These are phyloP conservation scores for Styela clava DNA, from an alignment of 23 tunicate species.

Conservation along the genomic window DNA sequence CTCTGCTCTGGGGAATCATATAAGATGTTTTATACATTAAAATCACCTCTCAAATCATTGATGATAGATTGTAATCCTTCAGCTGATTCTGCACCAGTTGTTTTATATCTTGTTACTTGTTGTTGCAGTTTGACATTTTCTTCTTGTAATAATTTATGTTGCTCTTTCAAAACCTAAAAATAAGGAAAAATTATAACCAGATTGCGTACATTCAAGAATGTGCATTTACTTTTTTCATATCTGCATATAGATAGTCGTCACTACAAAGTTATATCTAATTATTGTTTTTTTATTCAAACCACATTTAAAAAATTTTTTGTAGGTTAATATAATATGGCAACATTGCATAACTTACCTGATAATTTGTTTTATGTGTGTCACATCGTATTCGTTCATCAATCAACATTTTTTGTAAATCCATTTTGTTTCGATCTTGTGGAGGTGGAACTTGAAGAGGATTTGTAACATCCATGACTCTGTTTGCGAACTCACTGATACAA, in stretches of 20 bases:
- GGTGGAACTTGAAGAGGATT: constrained; percentile 26
- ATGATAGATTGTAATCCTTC: constrained; percentile 54
- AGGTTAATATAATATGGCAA: too few species aligned
- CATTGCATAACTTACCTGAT: constrained; percentile 82
- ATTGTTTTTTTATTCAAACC: too few species aligned
- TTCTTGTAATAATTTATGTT: constrained; percentile 45
- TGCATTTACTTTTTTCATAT: too few species aligned
- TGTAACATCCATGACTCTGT: constrained; percentile 11
- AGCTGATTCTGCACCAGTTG: constrained; percentile 44
- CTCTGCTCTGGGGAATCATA: too few species aligned
- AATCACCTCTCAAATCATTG: constrained; percentile 43
- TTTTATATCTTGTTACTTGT: constrained; percentile 36
- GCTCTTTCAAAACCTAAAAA: constrained; percentile 32
- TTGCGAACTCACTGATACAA: too few species aligned
- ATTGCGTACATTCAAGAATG: too few species aligned
- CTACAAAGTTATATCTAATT: too few species aligned
- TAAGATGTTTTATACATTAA: too few species aligned
- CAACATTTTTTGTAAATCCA: constrained; percentile 74
- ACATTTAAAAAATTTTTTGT: too few species aligned
- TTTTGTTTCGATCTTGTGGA: constrained; percentile 35
- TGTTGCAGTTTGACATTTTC: constrained; percentile 52
- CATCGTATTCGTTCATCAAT: constrained; percentile 87
- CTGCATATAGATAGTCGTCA: too few species aligned
- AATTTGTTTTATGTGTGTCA: constrained; percentile 87
- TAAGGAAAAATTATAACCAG: neutral